These are phyloP conservation scores for Desmophyllum pertusum DNA, from an alignment of 92 coral and sea anemone species.

Conservation along the genomic window DNA sequence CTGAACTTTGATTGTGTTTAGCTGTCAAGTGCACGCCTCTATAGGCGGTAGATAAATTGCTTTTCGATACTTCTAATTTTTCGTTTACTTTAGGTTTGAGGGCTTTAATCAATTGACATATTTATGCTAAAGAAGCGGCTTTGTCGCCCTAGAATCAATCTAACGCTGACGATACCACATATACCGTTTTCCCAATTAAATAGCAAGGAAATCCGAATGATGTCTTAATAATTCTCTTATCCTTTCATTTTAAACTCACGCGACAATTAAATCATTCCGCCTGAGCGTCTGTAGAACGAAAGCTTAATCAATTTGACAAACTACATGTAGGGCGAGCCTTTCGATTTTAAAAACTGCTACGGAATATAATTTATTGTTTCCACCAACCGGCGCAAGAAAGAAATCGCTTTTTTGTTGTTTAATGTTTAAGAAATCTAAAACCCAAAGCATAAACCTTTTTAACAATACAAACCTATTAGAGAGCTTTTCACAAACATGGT, in stretches of 20 bases:
- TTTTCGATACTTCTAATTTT: constrained; percentile 12
- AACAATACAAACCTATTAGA: constrained; percentile 35
- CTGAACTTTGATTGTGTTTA: constrained; percentile 2
- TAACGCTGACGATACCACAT: neutral
- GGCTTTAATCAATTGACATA: constrained; percentile 4
- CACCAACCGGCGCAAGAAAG: neutral
- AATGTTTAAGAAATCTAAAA: neutral
- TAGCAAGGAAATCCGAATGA: neutral
- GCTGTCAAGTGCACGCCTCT: neutral
- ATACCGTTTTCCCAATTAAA: neutral
- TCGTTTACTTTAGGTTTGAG: constrained; percentile 14
- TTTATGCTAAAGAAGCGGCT: neutral
- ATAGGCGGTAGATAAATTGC: constrained; percentile 2
- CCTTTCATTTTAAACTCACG: neutral
- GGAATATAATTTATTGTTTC: neutral
- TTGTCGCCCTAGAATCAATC: neutral
- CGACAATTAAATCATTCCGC: neutral
- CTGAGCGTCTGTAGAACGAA: neutral
- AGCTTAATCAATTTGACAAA: constrained; percentile 3
- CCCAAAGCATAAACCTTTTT: neutral
- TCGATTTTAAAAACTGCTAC: neutral
- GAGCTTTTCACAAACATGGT: constrained; percentile 43
- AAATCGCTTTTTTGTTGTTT: neutral
- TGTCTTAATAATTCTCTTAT: neutral
- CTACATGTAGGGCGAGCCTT: neutral